Percentiles rank a stretch among this genome's conserved stretches.
These are phyloP conservation scores for Tetramorium bicarinatum DNA, from an alignment of 2,888 invertebrate species.

Conservation along the genomic window DNA sequence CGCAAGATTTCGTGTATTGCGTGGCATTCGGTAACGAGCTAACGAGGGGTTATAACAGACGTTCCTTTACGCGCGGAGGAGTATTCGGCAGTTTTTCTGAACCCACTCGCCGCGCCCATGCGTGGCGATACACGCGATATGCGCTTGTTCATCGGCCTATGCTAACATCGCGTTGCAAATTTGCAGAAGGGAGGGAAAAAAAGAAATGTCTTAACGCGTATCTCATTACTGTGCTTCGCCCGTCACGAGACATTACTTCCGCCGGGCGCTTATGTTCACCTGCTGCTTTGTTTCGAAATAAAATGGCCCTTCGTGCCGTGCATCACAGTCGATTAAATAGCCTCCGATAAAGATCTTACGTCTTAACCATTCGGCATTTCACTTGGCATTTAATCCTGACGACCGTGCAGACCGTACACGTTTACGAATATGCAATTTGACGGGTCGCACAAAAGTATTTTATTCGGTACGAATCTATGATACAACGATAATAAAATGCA, in stretches of 20 bases:
- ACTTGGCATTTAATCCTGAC: conserved; percentile 11
- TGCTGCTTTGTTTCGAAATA: conserved; percentile 39
- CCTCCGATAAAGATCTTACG: conserved; percentile 8
- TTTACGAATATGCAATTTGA: neutral
- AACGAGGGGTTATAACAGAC: conserved; percentile 57
- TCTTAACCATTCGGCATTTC: conserved; percentile 20
- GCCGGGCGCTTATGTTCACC: neutral
- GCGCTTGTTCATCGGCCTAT: conserved; percentile 30
- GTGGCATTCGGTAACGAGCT: conserved; percentile 60
- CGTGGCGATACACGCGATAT: conserved; percentile 39
- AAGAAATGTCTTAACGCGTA: conserved; percentile 23
- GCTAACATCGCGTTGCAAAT: conserved; percentile 29
- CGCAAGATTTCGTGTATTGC: conserved; percentile 57
- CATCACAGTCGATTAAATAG: conserved; percentile 20
- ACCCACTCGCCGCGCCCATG: conserved; percentile 18
- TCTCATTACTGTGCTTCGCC: conserved; percentile 15
- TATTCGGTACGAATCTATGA: neutral
- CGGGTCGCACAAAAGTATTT: neutral
- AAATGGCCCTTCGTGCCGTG: conserved; percentile 5
- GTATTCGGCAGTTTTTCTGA: conserved; percentile 41
- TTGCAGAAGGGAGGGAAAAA: neutral
- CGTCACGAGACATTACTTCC: conserved; percentile 38
- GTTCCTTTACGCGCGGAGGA: conserved; percentile 53
- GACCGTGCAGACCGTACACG: neutral
- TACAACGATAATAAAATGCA: neutral